Evolutionary conservation across 2,888 invertebrate species (phyloP), one percentile per base, ranked within the genome.

Genomic region (Pharmacophagus antenor): DNA sequence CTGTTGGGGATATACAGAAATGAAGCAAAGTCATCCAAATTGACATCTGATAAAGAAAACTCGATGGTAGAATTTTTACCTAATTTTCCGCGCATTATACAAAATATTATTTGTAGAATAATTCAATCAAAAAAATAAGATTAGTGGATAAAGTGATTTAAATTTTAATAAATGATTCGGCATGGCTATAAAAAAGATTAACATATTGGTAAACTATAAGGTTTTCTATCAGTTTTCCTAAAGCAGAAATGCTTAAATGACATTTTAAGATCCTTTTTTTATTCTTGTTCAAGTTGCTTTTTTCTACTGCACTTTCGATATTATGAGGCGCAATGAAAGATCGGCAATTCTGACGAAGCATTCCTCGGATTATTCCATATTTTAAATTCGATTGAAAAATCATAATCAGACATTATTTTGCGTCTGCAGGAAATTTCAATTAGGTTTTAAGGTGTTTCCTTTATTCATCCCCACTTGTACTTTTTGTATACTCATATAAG

Each of bases 201-300:
- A 31, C 12, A 10, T 31, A 31, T 31, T 31, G 31, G 31, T 31
- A 10, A 31, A 15, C 31, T 12, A 31, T 31, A 31, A 27, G 27
- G 31, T 1, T 10, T 31, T 15, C 10, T 7, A 3, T 31, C 70
- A 67, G 64, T 66, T 61, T 68, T 70, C 68, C 72, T 73, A 72
- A 69, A 70, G 71, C 73, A 68, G 63, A 73, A 77, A 71, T 74
- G 70, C 70, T 69, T 70, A 65, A 69, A 63, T 62, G 62, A 58
- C 66, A 68, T 67, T 74, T 72, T 72, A 71, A 66, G 67, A n/a
- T n/a, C 4, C 63, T 66, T 69, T 69, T 71, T 67, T 67, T 66
- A 65, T 72, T 73, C 67, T 54, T 62, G 62, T 62, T 62, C 63
- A 25, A 23, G 48, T 55, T 47, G 61, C 61, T 46, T 56, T 62